Conservation (phyloP, 1,140 invertebrate genomes). For the Gryon sp. region DNA sequence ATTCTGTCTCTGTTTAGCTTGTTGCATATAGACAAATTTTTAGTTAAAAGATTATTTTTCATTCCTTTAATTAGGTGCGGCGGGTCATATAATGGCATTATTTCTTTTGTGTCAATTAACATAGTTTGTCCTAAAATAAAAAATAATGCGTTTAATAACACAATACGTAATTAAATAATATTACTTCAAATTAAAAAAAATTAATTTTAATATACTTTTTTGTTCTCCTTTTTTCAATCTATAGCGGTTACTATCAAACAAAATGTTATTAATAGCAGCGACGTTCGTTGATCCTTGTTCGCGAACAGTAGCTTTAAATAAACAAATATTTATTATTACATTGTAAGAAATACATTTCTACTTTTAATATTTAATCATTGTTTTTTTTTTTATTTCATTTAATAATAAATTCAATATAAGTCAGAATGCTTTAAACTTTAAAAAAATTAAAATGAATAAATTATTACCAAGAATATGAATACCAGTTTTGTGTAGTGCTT, state of each 20-base stretch:
- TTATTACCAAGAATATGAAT: background rate
- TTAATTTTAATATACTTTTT: too few species aligned
- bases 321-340: background rate
- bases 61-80: conserved; percentile 37
- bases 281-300: conserved; percentile 37
- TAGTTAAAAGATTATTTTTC: conserved; percentile 28
- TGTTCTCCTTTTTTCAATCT: background rate
- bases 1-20: background rate
- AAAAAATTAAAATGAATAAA: too few species aligned
- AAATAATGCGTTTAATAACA: too few species aligned
- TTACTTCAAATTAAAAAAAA: too few species aligned
- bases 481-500: background rate
- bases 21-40: conserved; percentile 13
- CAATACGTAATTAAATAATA: too few species aligned
- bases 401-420: background rate
- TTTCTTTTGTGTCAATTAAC: conserved; percentile 8
- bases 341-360: too few species aligned
- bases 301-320: conserved; percentile 9
- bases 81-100: conserved; percentile 29
- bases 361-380: too few species aligned
- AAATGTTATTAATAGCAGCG: conserved; percentile 15
- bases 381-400: too few species aligned
- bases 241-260: background rate
- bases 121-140: conserved; percentile 21
- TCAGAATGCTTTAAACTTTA: too few species aligned